Percentiles rank a stretch among this genome's conserved stretches.
phyloP scores from a whole-genome alignment of 2,888 invertebrate genomes.

The Cryptocephalus moraei region DNA sequence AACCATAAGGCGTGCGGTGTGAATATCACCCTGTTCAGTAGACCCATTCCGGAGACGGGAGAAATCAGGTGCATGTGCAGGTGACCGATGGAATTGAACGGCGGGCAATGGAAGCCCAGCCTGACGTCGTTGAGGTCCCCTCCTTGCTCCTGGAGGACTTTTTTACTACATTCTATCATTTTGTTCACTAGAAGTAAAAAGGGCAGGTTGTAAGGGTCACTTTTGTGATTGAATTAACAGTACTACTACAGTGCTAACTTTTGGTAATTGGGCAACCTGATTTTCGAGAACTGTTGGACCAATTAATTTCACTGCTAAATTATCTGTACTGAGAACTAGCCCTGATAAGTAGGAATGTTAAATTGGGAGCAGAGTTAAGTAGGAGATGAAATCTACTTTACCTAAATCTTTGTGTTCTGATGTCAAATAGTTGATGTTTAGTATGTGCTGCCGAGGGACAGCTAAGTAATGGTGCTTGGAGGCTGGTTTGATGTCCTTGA shows the following conservation, averaged over 20 bases:
- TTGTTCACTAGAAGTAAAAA: conserved; percentile 47
- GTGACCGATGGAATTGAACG: conserved; percentile 73
- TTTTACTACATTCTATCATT: conserved; percentile 49
- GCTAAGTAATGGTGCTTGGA: conserved; percentile 70
- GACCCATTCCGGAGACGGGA: conserved; percentile 64
- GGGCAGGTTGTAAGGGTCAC: not conserved
- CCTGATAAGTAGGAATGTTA: too few relatives aligned
- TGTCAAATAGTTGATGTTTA: conserved; percentile 59
- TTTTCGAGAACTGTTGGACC: too few relatives aligned
- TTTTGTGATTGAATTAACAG: too few relatives aligned
- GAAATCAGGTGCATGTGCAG: conserved; percentile 80
- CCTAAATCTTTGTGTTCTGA: conserved; percentile 57
- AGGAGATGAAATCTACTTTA: conserved; percentile 36
- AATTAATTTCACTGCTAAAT: too few relatives aligned
- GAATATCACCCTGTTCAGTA: conserved; percentile 55
- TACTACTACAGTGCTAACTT: too few relatives aligned
- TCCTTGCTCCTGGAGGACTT: conserved; percentile 41
- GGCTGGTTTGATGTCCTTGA: conserved; percentile 76
- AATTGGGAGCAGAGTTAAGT: too few relatives aligned
- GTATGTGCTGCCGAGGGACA: conserved; percentile 66
- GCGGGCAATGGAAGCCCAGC: conserved; percentile 86
- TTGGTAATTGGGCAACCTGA: too few relatives aligned
- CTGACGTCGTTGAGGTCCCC: conserved; percentile 37
- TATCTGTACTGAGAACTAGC: too few relatives aligned
- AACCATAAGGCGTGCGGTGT: conserved; percentile 73